Evolutionary conservation across 2,888 invertebrate genomes (phyloP).

Genomic region (Drosophila prostipennis): DNA sequence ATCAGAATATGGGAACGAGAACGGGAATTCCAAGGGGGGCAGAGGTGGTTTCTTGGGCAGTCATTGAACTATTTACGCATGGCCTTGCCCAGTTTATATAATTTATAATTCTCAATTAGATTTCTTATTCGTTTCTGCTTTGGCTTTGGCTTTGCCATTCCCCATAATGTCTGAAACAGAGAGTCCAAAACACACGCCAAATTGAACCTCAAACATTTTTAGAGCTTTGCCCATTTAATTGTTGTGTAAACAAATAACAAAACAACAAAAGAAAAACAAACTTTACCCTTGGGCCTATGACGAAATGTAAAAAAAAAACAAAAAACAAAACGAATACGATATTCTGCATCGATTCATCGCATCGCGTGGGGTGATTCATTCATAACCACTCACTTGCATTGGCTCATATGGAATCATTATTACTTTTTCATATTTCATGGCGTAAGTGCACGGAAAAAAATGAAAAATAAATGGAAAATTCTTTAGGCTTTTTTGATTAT

Average conservation of each 20-base stretch:
- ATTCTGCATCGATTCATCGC: constrained; percentile 41
- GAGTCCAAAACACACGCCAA: background rate
- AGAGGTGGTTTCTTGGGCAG: constrained; percentile 54
- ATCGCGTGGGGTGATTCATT: constrained; percentile 38
- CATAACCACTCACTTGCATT: constrained; percentile 27
- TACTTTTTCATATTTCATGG: constrained; percentile 1
- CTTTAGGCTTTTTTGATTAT: too few relatives aligned
- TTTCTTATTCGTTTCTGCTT: constrained; percentile 19
- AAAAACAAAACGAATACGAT: constrained; percentile 18
- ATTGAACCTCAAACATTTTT: constrained; percentile 30
- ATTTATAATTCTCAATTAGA: constrained; percentile 40
- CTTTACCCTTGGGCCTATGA: constrained; percentile 32
- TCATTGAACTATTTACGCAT: constrained; percentile 76
- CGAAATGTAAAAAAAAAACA: constrained; percentile 18
- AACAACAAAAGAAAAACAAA: constrained; percentile 9
- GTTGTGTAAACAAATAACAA: constrained; percentile 63
- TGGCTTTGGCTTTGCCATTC: background rate
- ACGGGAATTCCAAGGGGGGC: constrained; percentile 19
- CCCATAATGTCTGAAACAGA: constrained; percentile 6
- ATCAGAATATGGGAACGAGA: constrained; percentile 11
- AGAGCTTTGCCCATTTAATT: constrained; percentile 50
- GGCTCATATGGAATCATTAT: constrained; percentile 12
- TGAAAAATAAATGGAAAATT: too few relatives aligned
- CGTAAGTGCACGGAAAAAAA: constrained; percentile 5
- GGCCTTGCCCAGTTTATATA: constrained; percentile 60